Conservation (phyloP, 2,888 invertebrate species). For the Mesochorus sp. region DNA sequence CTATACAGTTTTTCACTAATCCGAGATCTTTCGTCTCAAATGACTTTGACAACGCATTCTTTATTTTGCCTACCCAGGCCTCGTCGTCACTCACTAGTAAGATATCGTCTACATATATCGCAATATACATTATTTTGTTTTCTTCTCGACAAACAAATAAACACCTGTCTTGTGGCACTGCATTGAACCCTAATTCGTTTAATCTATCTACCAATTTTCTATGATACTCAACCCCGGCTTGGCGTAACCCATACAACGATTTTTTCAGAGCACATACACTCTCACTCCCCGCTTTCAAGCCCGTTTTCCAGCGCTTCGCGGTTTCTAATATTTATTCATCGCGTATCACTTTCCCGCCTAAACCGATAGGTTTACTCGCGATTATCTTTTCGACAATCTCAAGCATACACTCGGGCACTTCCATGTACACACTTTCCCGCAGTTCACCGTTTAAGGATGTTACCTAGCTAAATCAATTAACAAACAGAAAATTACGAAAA, state of each 20-base stretch:
- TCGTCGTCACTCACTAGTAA: constrained; percentile 30
- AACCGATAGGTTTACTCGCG: not conserved
- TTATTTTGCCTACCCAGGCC: constrained; percentile 25
- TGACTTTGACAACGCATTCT: constrained; percentile 6
- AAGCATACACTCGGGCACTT: not conserved
- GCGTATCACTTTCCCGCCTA: not conserved
- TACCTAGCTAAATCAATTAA: no score
- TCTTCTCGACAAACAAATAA: not conserved
- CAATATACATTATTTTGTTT: constrained; percentile 6
- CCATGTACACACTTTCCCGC: no score
- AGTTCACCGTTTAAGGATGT: no score
- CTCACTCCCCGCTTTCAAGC: constrained; percentile 5
- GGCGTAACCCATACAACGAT: constrained; percentile 23
- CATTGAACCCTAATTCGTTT: not conserved
- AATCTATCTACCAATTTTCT: constrained; percentile 19
- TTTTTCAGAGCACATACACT: constrained; percentile 38
- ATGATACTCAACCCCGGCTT: constrained; percentile 23
- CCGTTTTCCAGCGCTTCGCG: constrained; percentile 5
- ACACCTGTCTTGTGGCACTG: constrained; percentile 17
- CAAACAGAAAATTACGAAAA: no score
- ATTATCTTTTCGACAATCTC: not conserved
- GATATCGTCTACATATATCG: constrained; percentile 53
- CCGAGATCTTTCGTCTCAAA: constrained; percentile 45
- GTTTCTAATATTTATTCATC: not conserved
- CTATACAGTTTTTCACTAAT: constrained; percentile 25